A percentile compares a stretch with the other conserved stretches of the same genome.
Conservation (phyloP, 2,113 vertebrate species). For the Saguinus midas region DNA sequence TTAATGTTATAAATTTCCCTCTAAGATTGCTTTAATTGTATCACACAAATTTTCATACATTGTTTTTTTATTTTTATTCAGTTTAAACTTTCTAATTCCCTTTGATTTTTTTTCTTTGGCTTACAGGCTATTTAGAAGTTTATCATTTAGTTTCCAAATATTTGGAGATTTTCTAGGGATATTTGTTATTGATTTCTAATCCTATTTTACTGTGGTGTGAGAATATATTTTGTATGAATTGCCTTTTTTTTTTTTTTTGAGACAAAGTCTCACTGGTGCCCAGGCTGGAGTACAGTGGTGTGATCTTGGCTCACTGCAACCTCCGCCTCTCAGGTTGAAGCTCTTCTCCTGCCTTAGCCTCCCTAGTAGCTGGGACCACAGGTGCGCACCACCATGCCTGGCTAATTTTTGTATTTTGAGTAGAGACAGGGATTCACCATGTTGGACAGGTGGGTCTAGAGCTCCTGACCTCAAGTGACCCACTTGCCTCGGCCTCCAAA, state of each 20-base stretch:
- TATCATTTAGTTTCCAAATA: neutral
- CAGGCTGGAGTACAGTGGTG: too few species aligned
- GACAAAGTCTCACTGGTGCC: too few species aligned
- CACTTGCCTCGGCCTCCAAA: too few species aligned
- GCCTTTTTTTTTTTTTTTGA: neutral
- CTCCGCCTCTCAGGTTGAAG: too few species aligned
- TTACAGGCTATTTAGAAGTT: neutral
- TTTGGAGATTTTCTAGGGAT: neutral
- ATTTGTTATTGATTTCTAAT: conserved; percentile 20
- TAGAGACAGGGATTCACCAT: too few species aligned
- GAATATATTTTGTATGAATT: neutral
- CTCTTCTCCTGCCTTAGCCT: too few species aligned
- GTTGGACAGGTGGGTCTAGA: too few species aligned
- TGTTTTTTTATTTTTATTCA: conserved; percentile 31
- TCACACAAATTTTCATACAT: neutral
- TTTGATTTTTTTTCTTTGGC: neutral
- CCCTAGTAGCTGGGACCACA: too few species aligned
- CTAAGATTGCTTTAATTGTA: neutral
- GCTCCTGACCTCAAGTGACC: too few species aligned
- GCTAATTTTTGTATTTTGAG: too few species aligned
- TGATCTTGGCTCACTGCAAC: too few species aligned
- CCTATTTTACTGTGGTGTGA: neutral
- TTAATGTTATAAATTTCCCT: neutral
- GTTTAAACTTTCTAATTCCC: conserved; percentile 19
- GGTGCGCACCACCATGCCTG: too few species aligned